Evolutionary conservation across 2,888 invertebrate genomes (phyloP).

Genomic region (Neoitamus cyanurus): DNA sequence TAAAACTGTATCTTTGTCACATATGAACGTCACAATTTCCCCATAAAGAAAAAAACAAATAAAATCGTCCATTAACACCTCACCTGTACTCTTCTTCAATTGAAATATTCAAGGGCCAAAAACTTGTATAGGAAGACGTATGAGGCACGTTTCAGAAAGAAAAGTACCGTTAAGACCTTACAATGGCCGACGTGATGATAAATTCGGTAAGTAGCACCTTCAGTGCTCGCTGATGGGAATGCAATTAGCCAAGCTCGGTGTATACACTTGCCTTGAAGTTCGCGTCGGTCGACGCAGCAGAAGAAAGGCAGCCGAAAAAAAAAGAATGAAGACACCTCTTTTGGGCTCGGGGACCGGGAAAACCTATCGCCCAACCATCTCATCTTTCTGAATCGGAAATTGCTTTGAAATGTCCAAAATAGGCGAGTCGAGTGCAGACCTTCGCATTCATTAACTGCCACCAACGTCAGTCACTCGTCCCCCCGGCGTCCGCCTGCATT

Average conservation of each 20-base stretch:
- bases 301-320: background rate
- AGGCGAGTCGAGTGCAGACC: background rate
- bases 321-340: background rate
- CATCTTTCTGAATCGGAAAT: background rate
- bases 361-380: background rate
- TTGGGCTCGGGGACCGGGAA: background rate
- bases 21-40: too few species aligned
- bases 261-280: background rate
- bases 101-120: background rate
- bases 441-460: background rate
- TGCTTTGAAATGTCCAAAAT: conserved; percentile 1
- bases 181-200: background rate
- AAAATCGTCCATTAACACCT: background rate
- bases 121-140: background rate
- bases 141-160: background rate
- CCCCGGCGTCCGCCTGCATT: background rate
- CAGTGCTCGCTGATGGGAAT: background rate
- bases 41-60: background rate
- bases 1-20: too few species aligned
- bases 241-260: background rate
- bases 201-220: background rate
- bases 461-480: background rate
- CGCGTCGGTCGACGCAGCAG: background rate
- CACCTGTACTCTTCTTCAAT: background rate
- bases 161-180: background rate